Evolutionary conservation across 2,113 vertebrate genomes (phyloP).

Genomic region (Microcebus jonahi): DNA sequence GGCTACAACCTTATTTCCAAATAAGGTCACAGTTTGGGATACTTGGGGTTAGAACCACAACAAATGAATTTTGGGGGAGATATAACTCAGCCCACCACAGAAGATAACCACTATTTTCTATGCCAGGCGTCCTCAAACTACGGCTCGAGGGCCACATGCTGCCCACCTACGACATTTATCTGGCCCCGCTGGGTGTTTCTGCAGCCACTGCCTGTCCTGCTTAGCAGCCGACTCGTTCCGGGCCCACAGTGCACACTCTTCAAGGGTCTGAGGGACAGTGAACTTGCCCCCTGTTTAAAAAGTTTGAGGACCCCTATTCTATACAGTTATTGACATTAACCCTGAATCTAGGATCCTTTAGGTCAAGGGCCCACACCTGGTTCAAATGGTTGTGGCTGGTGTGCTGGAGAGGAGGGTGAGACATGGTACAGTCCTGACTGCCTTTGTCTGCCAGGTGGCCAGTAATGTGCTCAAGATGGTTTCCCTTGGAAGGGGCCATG

Average conservation of each 20-base stretch:
- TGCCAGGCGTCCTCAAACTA: no score
- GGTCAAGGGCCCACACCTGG: background rate
- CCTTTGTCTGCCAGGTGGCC: background rate
- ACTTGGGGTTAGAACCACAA: background rate
- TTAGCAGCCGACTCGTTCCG: no score
- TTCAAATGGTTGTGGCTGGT: background rate
- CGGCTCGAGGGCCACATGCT: no score
- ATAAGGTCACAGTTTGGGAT: background rate
- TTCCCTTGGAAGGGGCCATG: background rate
- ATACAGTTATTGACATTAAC: background rate
- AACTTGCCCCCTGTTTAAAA: no score
- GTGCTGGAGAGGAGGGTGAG: no score
- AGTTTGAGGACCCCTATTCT: background rate
- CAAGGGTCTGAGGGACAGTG: no score
- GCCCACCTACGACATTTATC: no score
- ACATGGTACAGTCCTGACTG: background rate
- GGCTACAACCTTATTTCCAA: background rate
- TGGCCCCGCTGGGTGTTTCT: no score
- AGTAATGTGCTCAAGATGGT: no score
- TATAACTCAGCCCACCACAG: background rate
- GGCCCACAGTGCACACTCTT: no score
- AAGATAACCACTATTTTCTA: background rate
- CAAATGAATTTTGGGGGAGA: background rate
- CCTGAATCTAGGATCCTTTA: background rate
- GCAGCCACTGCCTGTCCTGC: no score